Base-by-base conservation (phyloP, 1,140 invertebrate species). In the Ceratosolen fusciceps region DNA sequence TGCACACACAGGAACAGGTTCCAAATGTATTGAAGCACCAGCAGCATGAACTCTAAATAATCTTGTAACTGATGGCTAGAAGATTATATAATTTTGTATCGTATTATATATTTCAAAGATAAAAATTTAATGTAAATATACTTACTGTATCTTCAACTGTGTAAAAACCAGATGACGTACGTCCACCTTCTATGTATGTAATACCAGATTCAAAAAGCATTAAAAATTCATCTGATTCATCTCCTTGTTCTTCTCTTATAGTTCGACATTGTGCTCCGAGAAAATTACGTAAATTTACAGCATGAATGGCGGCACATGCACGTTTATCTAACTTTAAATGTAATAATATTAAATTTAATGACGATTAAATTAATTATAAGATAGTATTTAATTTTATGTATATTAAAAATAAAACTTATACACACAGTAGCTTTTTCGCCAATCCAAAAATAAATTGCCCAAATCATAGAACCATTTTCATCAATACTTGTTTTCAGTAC, bases 361-460 rank as follows among this genome's bases (percentile, higher is more conserved):
- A n/a, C n/a, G n/a, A n/a, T n/a, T n/a, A n/a, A n/a, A n/a, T n/a
- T n/a, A n/a, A n/a, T 43, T 21, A 12, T 56, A 73, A 43, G 31
- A 14, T 43, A 52, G 26, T 21, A 74, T 60, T 54, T 52, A 60
- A 78, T 74, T 49, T 2, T 47, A 37, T 70, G 67, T 52, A 62
- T 26, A 37, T 52, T 73, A 60, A 68, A 52, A 71, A 31, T 19
- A 60, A 31, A 49, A 29, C 65, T 54, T 80, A 29, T n/a, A 83
- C 82, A 68, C 92, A 98, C 96, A 8, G 98, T 96, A 21, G 98
- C 95, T 88, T 98, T 96, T 83, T 96, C 95, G 56, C 99, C 99
- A 86, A 99, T 99, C 98, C 98, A 99, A 87, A 99, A 99, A 91
- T 95, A 99, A 84, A 99, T 99, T 84, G 97, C 94, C 97, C 98